phyloP scores from a whole-genome alignment of 2,888 invertebrate genomes.

The Hyalella azteca region DNA sequence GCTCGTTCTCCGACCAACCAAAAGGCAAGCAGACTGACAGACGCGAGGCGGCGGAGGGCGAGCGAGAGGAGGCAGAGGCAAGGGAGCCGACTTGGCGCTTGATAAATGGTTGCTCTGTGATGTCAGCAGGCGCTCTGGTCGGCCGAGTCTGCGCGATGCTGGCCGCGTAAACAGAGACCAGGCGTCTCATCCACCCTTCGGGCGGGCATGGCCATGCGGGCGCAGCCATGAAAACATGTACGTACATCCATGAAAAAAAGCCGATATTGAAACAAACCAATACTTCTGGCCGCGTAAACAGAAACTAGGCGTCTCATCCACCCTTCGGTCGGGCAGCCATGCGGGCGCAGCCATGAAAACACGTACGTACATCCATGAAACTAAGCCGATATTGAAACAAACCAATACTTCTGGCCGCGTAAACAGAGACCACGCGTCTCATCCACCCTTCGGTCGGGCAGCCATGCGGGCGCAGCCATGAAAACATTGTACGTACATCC shows the following conservation, averaged over 20 bases:
- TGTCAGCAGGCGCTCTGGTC: not conserved
- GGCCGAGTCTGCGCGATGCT: not conserved
- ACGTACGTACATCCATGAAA: no score
- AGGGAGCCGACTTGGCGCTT: conserved; percentile 4
- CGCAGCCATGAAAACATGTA: no score
- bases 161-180: not conserved
- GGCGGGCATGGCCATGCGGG: not conserved
- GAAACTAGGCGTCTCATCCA: not conserved
- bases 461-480: not conserved
- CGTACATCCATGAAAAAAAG: no score
- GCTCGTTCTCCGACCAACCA: conserved; percentile 24
- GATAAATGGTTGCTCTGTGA: not conserved
- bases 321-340: not conserved
- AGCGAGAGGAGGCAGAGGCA: not conserved
- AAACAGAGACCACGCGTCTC: not conserved
- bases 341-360: not conserved
- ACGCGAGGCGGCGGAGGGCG: not conserved
- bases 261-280: no score
- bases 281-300: not conserved
- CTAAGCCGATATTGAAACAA: no score
- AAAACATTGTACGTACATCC: no score
- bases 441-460: not conserved
- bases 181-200: not conserved
- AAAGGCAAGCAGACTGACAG: conserved; percentile 19
- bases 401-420: no score